These are phyloP conservation scores for Rostratula benghalensis DNA, from an alignment of 2,113 vertebrate species.

Conservation along the genomic window DNA sequence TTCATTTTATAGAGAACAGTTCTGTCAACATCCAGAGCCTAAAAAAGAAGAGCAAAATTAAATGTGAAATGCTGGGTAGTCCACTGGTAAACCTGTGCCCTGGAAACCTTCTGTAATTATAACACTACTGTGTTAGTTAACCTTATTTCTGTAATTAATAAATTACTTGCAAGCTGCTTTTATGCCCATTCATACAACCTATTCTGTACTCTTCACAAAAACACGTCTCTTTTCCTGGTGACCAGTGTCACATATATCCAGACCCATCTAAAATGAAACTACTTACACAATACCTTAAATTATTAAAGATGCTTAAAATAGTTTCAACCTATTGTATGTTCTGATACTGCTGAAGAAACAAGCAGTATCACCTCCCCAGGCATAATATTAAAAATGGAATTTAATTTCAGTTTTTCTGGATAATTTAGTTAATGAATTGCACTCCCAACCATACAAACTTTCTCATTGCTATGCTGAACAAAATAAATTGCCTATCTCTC, in stretches of 20 bases:
- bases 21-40: constrained; percentile 97
- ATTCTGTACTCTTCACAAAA: not conserved
- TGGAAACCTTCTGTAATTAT: not conserved
- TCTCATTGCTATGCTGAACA: not conserved
- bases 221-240: not conserved
- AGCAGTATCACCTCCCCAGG: not conserved
- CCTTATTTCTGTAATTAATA: not conserved
- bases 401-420: constrained; percentile 2
- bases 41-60: constrained; percentile 9
- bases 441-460: not conserved
- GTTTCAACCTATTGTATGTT: not conserved
- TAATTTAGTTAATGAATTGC: constrained; percentile 14
- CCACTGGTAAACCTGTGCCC: not conserved
- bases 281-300: not conserved
- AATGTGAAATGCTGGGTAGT: not conserved
- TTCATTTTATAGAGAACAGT: constrained; percentile 99
- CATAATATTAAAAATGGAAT: constrained; percentile 7
- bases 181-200: not conserved
- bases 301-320: not conserved
- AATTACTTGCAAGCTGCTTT: not conserved
- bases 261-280: not conserved
- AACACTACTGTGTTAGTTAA: not conserved
- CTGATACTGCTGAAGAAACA: not conserved
- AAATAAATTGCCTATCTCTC: not conserved
- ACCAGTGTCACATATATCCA: not conserved